Percentiles rank a stretch among this genome's conserved stretches.
Evolutionary conservation across 2,797 vertebrate genomes (phyloP).

Genomic region (Bryconaethiops microstoma): DNA sequence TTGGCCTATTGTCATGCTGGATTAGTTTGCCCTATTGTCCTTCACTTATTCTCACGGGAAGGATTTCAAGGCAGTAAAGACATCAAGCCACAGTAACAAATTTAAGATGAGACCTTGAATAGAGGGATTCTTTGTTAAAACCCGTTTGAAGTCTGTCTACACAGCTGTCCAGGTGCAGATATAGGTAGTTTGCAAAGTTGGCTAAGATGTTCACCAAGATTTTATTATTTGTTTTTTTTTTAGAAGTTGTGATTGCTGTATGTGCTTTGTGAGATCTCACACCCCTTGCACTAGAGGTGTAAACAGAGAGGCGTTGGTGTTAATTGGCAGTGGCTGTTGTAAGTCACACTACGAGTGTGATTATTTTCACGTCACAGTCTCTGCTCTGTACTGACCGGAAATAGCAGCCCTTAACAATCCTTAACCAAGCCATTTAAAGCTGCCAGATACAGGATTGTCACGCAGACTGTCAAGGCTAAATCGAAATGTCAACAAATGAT

Average conservation of each 20-base stretch:
- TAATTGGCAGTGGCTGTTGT: constrained; percentile 46
- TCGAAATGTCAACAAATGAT: not conserved
- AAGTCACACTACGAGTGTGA: constrained; percentile 24
- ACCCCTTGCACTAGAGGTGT: constrained; percentile 44
- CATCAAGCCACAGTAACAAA: constrained; percentile 68
- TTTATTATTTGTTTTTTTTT: constrained; percentile 22
- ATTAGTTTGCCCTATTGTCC: constrained; percentile 69
- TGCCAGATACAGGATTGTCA: not conserved
- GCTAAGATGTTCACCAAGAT: constrained; percentile 24
- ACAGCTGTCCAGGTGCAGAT: constrained; percentile 33
- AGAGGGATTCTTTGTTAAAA: constrained; percentile 51
- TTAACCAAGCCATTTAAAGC: not conserved
- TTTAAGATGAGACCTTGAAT: constrained; percentile 55
- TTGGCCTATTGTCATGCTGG: constrained; percentile 64
- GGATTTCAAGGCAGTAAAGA: constrained; percentile 69
- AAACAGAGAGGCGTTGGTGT: constrained; percentile 34
- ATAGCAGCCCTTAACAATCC: constrained; percentile 14
- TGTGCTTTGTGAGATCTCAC: constrained; percentile 35
- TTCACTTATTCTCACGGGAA: constrained; percentile 66
- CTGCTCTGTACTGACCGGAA: constrained; percentile 15
- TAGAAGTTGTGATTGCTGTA: constrained; percentile 34
- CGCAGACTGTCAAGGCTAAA: not conserved
- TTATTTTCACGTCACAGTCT: constrained; percentile 8
- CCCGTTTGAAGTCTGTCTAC: constrained; percentile 49
- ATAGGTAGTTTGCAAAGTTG: constrained; percentile 15